phyloP scores from a whole-genome alignment of 2,888 invertebrate genomes.

The Smittia sp. region DNA sequence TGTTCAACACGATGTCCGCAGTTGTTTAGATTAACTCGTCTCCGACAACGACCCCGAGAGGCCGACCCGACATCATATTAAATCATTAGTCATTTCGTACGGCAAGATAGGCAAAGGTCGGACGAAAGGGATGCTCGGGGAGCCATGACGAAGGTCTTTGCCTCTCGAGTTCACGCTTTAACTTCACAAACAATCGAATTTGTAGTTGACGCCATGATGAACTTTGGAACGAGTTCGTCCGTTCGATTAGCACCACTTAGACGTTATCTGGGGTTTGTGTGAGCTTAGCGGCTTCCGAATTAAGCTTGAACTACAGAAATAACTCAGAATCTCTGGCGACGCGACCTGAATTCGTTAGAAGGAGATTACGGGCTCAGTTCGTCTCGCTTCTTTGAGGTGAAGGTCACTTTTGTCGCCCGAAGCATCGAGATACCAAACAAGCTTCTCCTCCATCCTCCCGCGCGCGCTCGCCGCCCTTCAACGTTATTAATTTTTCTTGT shows the following conservation, averaged over 20 bases:
- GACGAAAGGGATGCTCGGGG: not conserved
- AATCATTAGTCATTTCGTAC: conserved; percentile 23
- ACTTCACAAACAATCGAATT: not conserved
- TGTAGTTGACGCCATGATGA: not conserved
- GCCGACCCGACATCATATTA: not conserved
- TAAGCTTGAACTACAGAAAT: too few species aligned
- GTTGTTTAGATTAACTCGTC: conserved; percentile 35
- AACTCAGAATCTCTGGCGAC: too few species aligned
- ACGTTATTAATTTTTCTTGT: conserved; percentile 19
- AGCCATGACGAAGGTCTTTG: not conserved
- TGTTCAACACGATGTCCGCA: conserved; percentile 27
- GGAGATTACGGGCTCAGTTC: too few species aligned
- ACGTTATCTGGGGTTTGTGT: too few species aligned
- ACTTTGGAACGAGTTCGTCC: too few species aligned
- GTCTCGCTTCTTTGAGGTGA: too few species aligned
- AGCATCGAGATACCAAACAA: not conserved
- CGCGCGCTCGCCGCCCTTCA: not conserved
- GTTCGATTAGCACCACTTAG: too few species aligned
- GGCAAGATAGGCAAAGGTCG: not conserved
- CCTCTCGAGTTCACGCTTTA: not conserved
- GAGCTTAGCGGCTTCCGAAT: too few species aligned
- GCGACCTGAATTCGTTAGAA: too few species aligned
- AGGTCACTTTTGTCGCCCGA: not conserved
- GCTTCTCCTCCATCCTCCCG: not conserved
- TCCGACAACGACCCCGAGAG: conserved; percentile 6